These are phyloP conservation scores for Acronicta leporina DNA, from an alignment of 2,888 invertebrate genomes.

Conservation along the genomic window DNA sequence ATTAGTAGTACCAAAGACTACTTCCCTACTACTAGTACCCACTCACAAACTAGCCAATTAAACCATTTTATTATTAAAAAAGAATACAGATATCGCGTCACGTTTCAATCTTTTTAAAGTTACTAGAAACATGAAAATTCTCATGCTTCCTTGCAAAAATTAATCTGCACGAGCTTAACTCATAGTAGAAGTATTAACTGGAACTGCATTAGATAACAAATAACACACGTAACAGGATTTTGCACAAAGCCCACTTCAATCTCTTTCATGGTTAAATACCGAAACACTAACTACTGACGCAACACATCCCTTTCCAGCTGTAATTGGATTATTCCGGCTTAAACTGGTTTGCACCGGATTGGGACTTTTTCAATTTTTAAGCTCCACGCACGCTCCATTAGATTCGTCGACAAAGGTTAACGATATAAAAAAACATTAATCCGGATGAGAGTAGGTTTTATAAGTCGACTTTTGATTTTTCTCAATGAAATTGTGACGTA, in stretches of 20 bases:
- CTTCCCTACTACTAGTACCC: no score
- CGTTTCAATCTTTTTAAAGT: no score
- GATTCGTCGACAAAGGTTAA: slow-evolving; percentile 27
- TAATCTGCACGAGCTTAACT: no score
- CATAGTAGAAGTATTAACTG: no score
- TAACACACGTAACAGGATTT: slow-evolving; percentile 10
- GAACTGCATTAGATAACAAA: slow-evolving; percentile 5
- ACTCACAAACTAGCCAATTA: no score
- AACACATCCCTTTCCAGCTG: slow-evolving; percentile 24
- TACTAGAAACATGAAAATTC: no score
- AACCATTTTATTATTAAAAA: no score
- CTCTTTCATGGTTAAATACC: slow-evolving; percentile 8
- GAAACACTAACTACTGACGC: slow-evolving; percentile 35
- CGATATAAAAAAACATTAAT: slow-evolving; percentile 22
- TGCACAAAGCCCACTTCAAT: neutral
- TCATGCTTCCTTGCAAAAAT: no score
- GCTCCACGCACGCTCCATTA: neutral
- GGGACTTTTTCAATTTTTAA: slow-evolving; percentile 23
- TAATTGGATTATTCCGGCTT: slow-evolving; percentile 57
- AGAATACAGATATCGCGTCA: no score
- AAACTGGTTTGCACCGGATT: slow-evolving; percentile 28
- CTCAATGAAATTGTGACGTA: neutral
- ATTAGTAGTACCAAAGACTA: no score
- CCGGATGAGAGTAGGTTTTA: slow-evolving; percentile 21
- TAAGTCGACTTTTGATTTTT: slow-evolving; percentile 16